Evolutionary conservation across 2,113 vertebrate genomes (phyloP).

Genomic region (Camelus bactrianus): DNA sequence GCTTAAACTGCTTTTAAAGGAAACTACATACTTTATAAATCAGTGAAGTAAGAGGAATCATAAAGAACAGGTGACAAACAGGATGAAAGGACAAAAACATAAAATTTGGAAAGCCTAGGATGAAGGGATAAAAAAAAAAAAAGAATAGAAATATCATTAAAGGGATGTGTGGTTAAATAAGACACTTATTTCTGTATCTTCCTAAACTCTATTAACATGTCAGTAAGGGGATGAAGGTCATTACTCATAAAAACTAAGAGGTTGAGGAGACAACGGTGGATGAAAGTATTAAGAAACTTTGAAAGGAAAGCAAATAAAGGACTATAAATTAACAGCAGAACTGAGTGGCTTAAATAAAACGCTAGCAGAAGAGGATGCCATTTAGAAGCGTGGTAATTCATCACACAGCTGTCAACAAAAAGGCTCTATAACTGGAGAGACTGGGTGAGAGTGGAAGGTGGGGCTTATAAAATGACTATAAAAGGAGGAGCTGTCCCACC

Average conservation of each 20-base stretch:
- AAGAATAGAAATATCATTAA: not conserved
- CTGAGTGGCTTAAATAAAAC: not conserved
- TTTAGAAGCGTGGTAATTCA: not conserved
- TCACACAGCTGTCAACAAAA: not conserved
- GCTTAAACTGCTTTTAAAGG: conserved; percentile 15
- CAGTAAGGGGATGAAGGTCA: not conserved
- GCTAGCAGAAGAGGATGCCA: not conserved
- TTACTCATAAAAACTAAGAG: not conserved
- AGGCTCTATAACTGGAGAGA: not conserved
- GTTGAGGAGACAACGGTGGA: not conserved
- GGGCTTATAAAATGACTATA: not conserved
- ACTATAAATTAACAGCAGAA: not conserved
- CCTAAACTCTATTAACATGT: conserved; percentile 37
- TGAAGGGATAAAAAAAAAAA: not conserved
- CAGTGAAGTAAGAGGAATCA: conserved; percentile 26
- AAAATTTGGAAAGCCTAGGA: not conserved
- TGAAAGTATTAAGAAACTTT: conserved; percentile 7
- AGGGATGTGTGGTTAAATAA: not conserved
- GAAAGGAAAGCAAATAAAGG: not conserved
- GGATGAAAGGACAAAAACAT: not conserved
- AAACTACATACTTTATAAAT: not conserved
- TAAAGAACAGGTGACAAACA: not conserved
- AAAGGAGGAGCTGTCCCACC: not conserved
- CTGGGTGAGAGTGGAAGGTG: not conserved
- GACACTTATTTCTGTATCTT: not conserved